phyloP scores from a whole-genome alignment of 2,113 vertebrate species.

The Peromyscus polionotus region DNA sequence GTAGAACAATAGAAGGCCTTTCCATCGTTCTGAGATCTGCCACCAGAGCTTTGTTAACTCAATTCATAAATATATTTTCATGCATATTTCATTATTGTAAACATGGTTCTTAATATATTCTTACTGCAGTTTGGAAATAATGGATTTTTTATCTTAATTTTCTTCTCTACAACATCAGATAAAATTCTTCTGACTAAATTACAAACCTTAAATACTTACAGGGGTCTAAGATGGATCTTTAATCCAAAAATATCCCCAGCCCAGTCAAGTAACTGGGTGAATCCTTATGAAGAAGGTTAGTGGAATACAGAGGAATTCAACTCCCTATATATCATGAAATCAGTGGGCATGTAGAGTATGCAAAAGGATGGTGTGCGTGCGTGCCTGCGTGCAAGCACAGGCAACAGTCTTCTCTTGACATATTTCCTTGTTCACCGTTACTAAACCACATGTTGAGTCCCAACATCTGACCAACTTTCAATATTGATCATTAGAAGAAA shows the following conservation, averaged over 20 bases:
- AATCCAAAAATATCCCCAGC: not conserved
- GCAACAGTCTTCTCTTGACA: not conserved
- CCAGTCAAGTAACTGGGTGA: not conserved
- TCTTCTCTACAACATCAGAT: not conserved
- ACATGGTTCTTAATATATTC: conserved; percentile 16
- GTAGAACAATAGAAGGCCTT: conserved; percentile 79
- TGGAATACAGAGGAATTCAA: not conserved
- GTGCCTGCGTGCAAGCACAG: not conserved
- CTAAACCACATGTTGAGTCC: not conserved
- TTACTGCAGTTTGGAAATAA: not conserved
- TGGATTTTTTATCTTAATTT: conserved; percentile 16
- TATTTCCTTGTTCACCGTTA: conserved; percentile 5
- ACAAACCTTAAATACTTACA: not conserved
- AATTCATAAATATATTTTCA: conserved; percentile 7
- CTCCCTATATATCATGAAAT: not conserved
- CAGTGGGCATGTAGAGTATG: not conserved
- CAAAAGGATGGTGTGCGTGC: not conserved
- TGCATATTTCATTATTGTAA: not conserved
- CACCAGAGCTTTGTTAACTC: conserved; percentile 38
- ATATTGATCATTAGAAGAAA: not conserved
- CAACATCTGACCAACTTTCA: not conserved
- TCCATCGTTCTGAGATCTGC: conserved; percentile 16
- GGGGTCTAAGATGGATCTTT: not conserved
- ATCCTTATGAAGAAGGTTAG: not conserved
- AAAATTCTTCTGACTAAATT: not conserved